A percentile compares a stretch with the other conserved stretches of the same genome.
Evolutionary conservation across 2,113 vertebrate species (phyloP).

Genomic region (Hemicordylus capensis): DNA sequence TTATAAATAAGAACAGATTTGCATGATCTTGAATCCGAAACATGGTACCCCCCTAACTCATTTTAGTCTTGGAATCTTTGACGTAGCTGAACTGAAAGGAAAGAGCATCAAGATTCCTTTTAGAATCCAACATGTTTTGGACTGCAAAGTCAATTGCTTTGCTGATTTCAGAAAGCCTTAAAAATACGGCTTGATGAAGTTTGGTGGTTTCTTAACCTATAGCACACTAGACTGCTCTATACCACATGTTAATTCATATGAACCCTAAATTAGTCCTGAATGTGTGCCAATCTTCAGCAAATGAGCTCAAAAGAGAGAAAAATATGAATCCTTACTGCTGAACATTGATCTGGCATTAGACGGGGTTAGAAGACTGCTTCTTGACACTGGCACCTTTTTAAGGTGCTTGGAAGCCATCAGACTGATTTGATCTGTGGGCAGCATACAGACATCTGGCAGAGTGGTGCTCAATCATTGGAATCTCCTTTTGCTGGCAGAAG

Average conservation of each 20-base stretch:
- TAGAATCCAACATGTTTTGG: background rate
- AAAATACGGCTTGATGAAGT: background rate
- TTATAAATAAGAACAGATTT: background rate
- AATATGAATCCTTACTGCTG: background rate
- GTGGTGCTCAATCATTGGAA: too few species aligned
- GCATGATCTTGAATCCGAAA: background rate
- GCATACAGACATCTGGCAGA: too few species aligned
- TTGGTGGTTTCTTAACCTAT: background rate
- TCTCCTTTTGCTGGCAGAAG: too few species aligned
- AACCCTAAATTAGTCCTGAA: background rate
- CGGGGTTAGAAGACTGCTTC: background rate
- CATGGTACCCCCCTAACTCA: too few species aligned
- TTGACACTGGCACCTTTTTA: background rate
- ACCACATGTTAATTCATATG: background rate
- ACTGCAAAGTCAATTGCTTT: background rate
- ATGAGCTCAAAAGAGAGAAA: background rate
- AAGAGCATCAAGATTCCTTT: background rate
- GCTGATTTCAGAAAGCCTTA: background rate
- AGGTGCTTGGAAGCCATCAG: background rate
- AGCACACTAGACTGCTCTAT: background rate
- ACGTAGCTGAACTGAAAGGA: background rate
- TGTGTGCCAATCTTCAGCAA: background rate
- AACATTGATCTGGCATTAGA: background rate
- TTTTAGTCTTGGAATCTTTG: background rate
- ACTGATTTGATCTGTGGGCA: too few species aligned